Conservation (phyloP, 2,113 vertebrate species). For the Cavia porcellus region DNA sequence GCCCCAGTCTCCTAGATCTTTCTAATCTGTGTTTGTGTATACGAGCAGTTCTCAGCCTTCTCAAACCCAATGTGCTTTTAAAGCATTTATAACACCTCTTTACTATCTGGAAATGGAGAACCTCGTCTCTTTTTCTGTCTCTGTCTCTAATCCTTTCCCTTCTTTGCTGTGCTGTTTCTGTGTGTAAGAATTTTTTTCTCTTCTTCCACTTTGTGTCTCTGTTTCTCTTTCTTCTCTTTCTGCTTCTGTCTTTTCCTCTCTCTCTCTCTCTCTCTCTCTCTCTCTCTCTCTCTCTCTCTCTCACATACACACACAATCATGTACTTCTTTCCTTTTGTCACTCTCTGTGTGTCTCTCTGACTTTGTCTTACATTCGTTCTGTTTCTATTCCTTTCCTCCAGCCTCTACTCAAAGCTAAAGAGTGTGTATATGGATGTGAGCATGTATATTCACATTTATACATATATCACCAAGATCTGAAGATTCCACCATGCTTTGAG, state of each 20-base stretch:
- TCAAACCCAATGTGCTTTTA: constrained; percentile 32
- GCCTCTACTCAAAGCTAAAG: constrained; percentile 43
- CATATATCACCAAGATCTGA: background rate
- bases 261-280: constrained; percentile 1
- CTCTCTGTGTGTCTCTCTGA: background rate
- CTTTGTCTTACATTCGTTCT: background rate
- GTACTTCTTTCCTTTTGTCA: background rate
- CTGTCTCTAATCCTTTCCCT: background rate
- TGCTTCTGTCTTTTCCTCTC: background rate
- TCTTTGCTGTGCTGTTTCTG: background rate
- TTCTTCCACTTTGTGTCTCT: constrained; percentile 14
- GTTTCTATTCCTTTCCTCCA: constrained; percentile 48
- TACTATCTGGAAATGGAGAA: constrained; percentile 50
- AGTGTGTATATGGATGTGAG: background rate
- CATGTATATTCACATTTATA: background rate
- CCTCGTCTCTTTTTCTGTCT: background rate
- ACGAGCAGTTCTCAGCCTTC: constrained; percentile 20
- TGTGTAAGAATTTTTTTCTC: background rate
- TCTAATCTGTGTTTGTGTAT: constrained; percentile 29
- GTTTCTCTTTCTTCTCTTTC: background rate
- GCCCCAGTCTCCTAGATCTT: background rate
- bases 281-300: background rate
- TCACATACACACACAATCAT: background rate
- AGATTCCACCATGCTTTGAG: background rate
- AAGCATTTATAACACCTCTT: constrained; percentile 40